Base-by-base conservation (phyloP, 2,888 invertebrate species). In the Eristalis pertinax region DNA sequence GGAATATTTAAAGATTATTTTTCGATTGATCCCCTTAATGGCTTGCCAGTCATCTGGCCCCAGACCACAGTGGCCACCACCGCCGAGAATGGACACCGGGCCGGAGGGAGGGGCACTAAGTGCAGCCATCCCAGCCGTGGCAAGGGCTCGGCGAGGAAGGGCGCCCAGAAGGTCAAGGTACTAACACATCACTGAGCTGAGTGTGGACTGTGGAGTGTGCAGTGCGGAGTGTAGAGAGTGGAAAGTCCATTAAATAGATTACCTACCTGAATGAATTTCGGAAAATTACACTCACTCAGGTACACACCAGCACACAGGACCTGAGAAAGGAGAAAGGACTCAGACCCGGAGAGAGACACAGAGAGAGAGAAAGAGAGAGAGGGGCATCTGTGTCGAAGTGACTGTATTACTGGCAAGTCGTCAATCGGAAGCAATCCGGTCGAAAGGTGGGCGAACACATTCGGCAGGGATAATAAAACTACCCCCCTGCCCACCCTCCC, bases 221-320 rank as follows among this genome's bases (percentile, higher is more conserved):
- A 19, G 64, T 62, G 29, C 11, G 29, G 60, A 78, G 56, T 8
- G 26, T 26, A 24, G 26, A 43, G 65, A 79, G 83, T 65, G 60
- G 60, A 56, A 69, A 88, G 77, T 88, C 88, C 88, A 88, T 88
- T 88, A 88, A 88, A 81, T 81, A 84, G 84, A 88, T 88, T 88
- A 88, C 84, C 84, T 84, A 77, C 88, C 84, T 88, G 87, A 87
- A 84, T 80, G 87, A 84, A 76, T 84, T 87, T 87, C 72, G 68
- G 76, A 80, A 79, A 87, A 87, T 84, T 79, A 73, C 87, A 68
- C 84, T 83, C 74, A 56, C 70, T 29, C n/a, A 43, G 56, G 60
- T 15, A 67, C 10, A 72, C 43, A 72, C 13, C 13, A 50, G 69
- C 19, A 22, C 19, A 26, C 19, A n/a, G 58, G 10, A 43, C 64